Evolutionary conservation across 2,113 vertebrate genomes (phyloP), one percentile per base, ranked within the genome.

Genomic region (Ophthalmolycus amberensis): DNA sequence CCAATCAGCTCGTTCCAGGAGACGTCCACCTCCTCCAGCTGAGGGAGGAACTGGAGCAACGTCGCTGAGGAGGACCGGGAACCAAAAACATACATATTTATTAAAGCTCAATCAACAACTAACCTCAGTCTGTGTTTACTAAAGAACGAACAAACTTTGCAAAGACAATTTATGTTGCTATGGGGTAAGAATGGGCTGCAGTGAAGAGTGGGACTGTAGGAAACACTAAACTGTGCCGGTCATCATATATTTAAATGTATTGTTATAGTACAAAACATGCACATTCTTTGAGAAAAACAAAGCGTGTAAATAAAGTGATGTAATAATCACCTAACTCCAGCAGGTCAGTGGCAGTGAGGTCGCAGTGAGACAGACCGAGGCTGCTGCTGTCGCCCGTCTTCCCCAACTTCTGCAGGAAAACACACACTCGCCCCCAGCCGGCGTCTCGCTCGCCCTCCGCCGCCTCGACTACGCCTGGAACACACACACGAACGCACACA

Each of bases 1-100:
- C 96, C 96, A 73, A 97, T 85, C 75, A 94, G 93, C 65, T 96
- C 90, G 65, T 97, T 98, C 97, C 97, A 99, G 60, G 97, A 98
- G 62, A 98, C 68, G 68, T 95, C 95, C 84, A 98, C 37, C 88
- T 97, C 95, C 91, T 98, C 96, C 92, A 97, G 84, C 77, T 94
- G 93, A 58, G 95, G 91, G 29, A 97, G 89, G 78, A 94, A 95
- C 0, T 91, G 94, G 66, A 98, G 88, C 77, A 96, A 34, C 5
- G 94, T 90, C 11, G 91, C 96, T 97, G 72, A 56, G 68, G 77
- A 59, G 8, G 42, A 46, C 1, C 12, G 54, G n/a, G 3, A 27
- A 58, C 32, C 32, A 32, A 32, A 32, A 32, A 32, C 4, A 32
- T 32, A 32, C 4, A 32, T 32, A 4, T 32, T 32, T 4, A 4